These are phyloP conservation scores for Napeogenes inachia DNA, from an alignment of 2,888 invertebrate genomes.

Conservation along the genomic window DNA sequence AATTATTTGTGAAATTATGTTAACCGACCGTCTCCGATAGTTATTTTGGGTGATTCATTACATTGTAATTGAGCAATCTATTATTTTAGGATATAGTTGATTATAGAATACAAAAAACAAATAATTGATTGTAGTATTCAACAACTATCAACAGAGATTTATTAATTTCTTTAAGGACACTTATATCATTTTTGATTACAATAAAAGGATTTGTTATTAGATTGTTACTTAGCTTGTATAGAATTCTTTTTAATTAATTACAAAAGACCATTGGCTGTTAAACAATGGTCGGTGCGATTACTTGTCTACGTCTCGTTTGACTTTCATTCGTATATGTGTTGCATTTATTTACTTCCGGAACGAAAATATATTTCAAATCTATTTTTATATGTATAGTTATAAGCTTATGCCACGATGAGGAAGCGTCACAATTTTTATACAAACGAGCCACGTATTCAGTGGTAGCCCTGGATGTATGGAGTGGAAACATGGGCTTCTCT, in stretches of 20 bases:
- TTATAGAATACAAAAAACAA: neutral
- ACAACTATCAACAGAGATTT: constrained; percentile 15
- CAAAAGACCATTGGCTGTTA: too few species aligned
- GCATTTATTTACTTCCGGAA: constrained; percentile 61
- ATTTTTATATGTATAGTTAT: constrained; percentile 25
- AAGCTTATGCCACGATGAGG: constrained; percentile 22
- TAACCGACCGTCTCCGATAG: constrained; percentile 18
- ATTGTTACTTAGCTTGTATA: too few species aligned
- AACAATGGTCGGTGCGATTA: neutral
- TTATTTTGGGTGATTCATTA: neutral
- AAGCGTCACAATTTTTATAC: constrained; percentile 32
- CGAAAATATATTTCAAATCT: constrained; percentile 26
- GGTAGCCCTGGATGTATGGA: constrained; percentile 27
- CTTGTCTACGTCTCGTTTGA: constrained; percentile 13
- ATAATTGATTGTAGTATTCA: neutral
- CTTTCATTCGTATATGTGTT: constrained; percentile 64
- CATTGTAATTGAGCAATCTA: neutral
- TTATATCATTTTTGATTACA: too few species aligned
- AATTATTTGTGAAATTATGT: constrained; percentile 3
- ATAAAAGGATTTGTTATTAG: too few species aligned
- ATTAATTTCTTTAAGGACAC: too few species aligned
- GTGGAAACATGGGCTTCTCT: constrained; percentile 41
- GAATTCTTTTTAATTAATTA: too few species aligned
- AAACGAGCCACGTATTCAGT: constrained; percentile 2
- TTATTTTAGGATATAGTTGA: neutral